These are phyloP conservation scores for Gallinago jamesoni DNA, from an alignment of 2,113 vertebrate species.

Conservation along the genomic window DNA sequence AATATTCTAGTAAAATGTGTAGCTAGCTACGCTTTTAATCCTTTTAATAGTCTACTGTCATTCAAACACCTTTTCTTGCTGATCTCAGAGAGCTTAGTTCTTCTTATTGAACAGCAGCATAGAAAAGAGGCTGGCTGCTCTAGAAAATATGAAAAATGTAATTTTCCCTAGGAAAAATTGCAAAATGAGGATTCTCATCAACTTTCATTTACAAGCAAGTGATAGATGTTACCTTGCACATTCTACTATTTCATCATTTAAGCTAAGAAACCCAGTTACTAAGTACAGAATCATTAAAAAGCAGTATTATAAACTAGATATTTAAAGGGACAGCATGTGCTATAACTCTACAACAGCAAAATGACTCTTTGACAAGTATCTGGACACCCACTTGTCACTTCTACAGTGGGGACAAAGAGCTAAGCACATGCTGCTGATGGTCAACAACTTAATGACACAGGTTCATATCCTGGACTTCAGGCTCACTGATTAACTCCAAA, in stretches of 20 bases:
- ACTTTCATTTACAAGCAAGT: neutral
- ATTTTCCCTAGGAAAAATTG: neutral
- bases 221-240: neutral
- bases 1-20: neutral
- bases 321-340: neutral
- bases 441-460: neutral
- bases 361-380: rapidly evolving
- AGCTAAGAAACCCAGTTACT: neutral
- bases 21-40: neutral
- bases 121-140: neutral
- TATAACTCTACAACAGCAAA: neutral
- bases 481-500: neutral
- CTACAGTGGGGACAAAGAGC: neutral
- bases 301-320: neutral
- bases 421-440: neutral
- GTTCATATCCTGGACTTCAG: neutral
- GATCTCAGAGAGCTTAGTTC: neutral
- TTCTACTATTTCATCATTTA: neutral
- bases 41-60: neutral
- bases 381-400: neutral
- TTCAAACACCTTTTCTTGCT: constrained; percentile 1
- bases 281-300: neutral
- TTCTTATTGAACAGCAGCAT: neutral
- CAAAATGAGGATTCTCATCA: neutral
- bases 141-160: neutral